Base-by-base conservation (phyloP, 2,113 vertebrate genomes). In the Capreolus pygargus region DNA sequence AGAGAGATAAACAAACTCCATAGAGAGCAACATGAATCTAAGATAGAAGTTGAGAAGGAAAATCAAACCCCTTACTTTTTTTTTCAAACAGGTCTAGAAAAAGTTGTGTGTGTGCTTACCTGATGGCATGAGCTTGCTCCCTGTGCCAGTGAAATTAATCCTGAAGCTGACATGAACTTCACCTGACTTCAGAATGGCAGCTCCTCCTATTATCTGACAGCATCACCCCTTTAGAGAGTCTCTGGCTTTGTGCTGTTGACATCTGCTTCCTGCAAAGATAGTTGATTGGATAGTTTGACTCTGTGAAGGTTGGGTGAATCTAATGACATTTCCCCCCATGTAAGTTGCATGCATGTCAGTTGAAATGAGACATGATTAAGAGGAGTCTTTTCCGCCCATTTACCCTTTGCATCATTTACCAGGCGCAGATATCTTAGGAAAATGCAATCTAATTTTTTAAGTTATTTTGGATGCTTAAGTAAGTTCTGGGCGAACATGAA, bases 1-100 rank as follows among this genome's bases (percentile, higher is more conserved):
- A 94, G 28, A 95, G 61, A 95, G 57, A 89, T 67, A 95, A 94
- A 95, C 96, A 39, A 95, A 19, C 45, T 93, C 43, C 23, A 54
- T n/a, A 79, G 27, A 96, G 15, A 25, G 28, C 25, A 95, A 61
- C 33, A 83, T 64, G 64, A 61, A 93, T 83, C 43, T 84, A 93
- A 88, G 61, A 94, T 8, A 83, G 81, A 95, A 91, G 89, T 27
- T 61, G 57, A 83, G 87, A 79, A 93, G 54, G 39, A 64, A 96
- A 96, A 88, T 85, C 11, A 92, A 93, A 79, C 14, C 43, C 7
- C 54, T 95, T 81, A 43, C 58, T 85, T 55, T 96, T 86, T 52
- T 86, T 39, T 85, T 23, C 21, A 39, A 74, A 83, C 23, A 78
- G 9, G 14, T 81, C 70, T 76, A 60, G 52, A 89, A 57, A 86